A percentile compares a stretch with the other conserved stretches of the same genome.
Evolutionary conservation across 2,888 invertebrate species (phyloP).

Genomic region (Hyppa rectilinea): DNA sequence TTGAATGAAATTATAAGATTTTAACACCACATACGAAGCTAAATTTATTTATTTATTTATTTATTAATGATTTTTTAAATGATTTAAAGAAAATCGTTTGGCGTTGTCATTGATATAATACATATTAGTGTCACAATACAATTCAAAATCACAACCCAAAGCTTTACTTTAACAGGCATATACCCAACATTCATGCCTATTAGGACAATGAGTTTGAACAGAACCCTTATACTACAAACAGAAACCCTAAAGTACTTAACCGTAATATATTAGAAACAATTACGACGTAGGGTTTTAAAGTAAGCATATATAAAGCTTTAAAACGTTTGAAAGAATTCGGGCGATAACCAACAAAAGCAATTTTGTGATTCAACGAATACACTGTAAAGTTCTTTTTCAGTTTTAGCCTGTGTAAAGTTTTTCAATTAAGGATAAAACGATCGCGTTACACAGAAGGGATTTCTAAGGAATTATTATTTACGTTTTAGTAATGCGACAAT

Average conservation of each 20-base stretch:
- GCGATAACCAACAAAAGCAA: slow-evolving; percentile 80
- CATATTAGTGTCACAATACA: neutral
- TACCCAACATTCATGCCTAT: neutral
- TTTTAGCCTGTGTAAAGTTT: slow-evolving; percentile 78
- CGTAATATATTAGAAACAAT: slow-evolving; percentile 54
- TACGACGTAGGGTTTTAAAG: slow-evolving; percentile 51
- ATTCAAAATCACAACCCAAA: neutral
- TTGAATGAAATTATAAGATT: neutral
- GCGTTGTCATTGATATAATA: neutral
- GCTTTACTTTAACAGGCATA: neutral
- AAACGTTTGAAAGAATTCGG: slow-evolving; percentile 70
- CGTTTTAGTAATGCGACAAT: neutral
- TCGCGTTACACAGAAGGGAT: slow-evolving; percentile 61
- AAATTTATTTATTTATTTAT: too few species aligned
- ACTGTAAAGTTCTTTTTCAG: slow-evolving; percentile 73
- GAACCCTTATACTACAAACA: slow-evolving; percentile 13
- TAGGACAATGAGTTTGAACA: neutral
- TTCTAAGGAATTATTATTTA: slow-evolving; percentile 22
- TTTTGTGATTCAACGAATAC: slow-evolving; percentile 78
- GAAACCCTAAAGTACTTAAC: slow-evolving; percentile 27
- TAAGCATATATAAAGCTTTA: slow-evolving; percentile 69
- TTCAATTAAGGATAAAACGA: slow-evolving; percentile 80
- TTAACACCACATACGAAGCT: neutral
- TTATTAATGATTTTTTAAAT: too few species aligned
- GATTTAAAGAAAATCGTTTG: neutral